A percentile compares a stretch with the other conserved stretches of the same genome.
These are phyloP conservation scores for Ips typographus DNA, from an alignment of 1,140 invertebrate species.

Conservation along the genomic window DNA sequence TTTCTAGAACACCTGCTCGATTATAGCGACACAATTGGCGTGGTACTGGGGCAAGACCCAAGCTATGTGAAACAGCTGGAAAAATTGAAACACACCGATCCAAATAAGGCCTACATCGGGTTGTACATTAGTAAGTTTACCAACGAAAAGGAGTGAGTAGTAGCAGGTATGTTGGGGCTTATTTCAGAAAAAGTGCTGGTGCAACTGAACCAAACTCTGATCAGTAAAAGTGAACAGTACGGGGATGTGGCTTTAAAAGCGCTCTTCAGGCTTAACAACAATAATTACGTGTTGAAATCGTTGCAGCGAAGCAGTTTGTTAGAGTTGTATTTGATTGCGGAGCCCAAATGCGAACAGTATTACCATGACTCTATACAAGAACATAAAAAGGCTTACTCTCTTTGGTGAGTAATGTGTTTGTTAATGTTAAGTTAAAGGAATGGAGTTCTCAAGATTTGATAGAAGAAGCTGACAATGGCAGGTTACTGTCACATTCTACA, in stretches of 20 bases:
- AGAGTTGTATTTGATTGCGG: slow-evolving; percentile 74
- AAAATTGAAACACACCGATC: slow-evolving; percentile 53
- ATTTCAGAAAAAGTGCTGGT: slow-evolving; percentile 79
- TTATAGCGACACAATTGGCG: slow-evolving; percentile 73
- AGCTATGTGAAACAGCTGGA: slow-evolving; percentile 59
- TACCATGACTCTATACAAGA: slow-evolving; percentile 81
- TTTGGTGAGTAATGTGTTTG: slow-evolving; percentile 59
- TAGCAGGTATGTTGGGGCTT: neutral
- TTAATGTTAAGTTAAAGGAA: neutral
- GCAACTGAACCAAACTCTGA: slow-evolving; percentile 79
- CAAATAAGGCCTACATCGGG: slow-evolving; percentile 67
- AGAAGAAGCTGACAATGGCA: too few relatives aligned
- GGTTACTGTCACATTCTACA: too few relatives aligned
- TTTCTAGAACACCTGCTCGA: slow-evolving; percentile 83
- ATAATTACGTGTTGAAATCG: slow-evolving; percentile 89
- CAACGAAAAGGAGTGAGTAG: neutral
- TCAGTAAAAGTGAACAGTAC: slow-evolving; percentile 85
- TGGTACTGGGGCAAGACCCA: slow-evolving; percentile 63
- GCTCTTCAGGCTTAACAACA: slow-evolving; percentile 89
- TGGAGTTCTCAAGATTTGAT: too few relatives aligned
- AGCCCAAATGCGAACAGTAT: slow-evolving; percentile 80
- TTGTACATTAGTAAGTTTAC: slow-evolving; percentile 71
- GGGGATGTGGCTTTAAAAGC: slow-evolving; percentile 78
- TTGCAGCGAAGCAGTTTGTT: slow-evolving; percentile 80
- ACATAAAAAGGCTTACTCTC: slow-evolving; percentile 74